Percentiles rank a stretch among this genome's conserved stretches.
These are phyloP conservation scores for Aleiodes testaceus DNA, from an alignment of 2,888 invertebrate species.

Conservation along the genomic window DNA sequence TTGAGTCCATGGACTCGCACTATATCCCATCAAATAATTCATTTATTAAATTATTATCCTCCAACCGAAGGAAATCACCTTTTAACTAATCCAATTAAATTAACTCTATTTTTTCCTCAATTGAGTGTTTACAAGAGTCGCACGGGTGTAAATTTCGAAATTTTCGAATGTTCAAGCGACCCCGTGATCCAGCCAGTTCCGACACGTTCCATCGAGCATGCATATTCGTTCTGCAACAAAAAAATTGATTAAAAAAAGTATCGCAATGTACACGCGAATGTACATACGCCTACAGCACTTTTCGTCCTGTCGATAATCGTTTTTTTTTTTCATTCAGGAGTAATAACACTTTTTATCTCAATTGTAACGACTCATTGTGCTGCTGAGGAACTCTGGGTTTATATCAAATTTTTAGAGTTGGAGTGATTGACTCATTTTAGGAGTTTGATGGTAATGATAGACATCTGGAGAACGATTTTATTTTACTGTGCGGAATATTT, in stretches of 20 bases:
- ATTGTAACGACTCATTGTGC: neutral
- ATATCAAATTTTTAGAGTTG: neutral
- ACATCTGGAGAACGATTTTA: too few species aligned
- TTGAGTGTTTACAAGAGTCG: neutral
- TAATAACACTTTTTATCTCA: neutral
- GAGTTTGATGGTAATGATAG: too few species aligned
- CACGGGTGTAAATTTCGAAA: conserved; percentile 26
- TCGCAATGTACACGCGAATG: conserved; percentile 5
- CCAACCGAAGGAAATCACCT: neutral
- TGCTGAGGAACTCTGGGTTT: neutral
- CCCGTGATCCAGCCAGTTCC: conserved; percentile 29
- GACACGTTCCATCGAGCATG: conserved; percentile 39
- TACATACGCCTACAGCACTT: conserved; percentile 29
- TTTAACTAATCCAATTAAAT: conserved; percentile 11
- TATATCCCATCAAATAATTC: conserved; percentile 20
- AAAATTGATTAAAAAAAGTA: conserved; percentile 11
- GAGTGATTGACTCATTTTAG: conserved; percentile 1
- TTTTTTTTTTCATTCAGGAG: neutral
- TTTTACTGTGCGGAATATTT: too few species aligned
- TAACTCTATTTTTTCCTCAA: neutral
- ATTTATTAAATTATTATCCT: conserved; percentile 3
- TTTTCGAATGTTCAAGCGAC: conserved; percentile 17
- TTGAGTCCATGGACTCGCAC: conserved; percentile 3
- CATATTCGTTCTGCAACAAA: conserved; percentile 16
- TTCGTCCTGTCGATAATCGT: conserved; percentile 11